Conservation (phyloP, 2,797 vertebrate genomes). For the Falco novaeseelandiae region DNA sequence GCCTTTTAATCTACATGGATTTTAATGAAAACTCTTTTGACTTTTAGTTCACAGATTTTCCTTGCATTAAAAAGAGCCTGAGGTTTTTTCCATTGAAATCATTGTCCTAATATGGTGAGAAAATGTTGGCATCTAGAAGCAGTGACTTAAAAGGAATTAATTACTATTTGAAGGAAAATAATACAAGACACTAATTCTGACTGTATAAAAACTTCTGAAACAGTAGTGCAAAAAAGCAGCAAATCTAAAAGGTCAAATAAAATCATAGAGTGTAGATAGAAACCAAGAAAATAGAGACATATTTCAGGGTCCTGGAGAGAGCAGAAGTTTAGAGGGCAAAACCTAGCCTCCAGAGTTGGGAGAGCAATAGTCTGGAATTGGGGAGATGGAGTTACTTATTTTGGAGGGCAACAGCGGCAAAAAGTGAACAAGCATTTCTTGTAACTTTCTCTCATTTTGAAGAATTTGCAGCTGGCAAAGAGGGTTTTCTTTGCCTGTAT, state of each 20-base stretch:
- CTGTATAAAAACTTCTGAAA: background rate
- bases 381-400: background rate
- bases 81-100: constrained; percentile 28
- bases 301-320: background rate
- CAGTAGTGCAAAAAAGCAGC: background rate
- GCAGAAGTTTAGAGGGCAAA: background rate
- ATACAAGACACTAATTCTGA: background rate
- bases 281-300: background rate
- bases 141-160: background rate
- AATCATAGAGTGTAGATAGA: background rate
- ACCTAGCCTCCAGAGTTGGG: background rate
- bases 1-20: constrained; percentile 58
- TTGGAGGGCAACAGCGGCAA: background rate
- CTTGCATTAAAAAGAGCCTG: constrained; percentile 32
- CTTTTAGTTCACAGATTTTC: constrained; percentile 52
- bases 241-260: background rate
- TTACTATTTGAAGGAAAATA: background rate
- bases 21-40: constrained; percentile 50
- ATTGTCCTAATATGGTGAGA: background rate
- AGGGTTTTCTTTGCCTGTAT: background rate
- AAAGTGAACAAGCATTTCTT: background rate
- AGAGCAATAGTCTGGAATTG: background rate
- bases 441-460: background rate
- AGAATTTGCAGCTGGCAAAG: background rate
- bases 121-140: constrained; percentile 14